A percentile compares a stretch with the other conserved stretches of the same genome.
phyloP scores from a whole-genome alignment of 2,888 invertebrate genomes.

The Tortricodes alternella region DNA sequence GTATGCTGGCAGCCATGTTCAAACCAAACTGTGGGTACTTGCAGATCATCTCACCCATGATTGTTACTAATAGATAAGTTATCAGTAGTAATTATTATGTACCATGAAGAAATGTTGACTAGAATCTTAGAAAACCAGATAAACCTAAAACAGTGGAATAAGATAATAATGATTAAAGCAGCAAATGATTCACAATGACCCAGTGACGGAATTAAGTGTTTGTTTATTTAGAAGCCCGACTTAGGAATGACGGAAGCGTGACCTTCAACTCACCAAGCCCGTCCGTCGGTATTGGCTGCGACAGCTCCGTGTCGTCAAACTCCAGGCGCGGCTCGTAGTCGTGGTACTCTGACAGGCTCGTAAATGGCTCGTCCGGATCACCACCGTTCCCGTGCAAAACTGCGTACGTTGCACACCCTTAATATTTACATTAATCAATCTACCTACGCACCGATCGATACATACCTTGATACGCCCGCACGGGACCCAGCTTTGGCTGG shows the following conservation, averaged over 20 bases:
- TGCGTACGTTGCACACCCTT: constrained; percentile 42
- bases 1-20: too few species aligned
- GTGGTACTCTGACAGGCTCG: constrained; percentile 94
- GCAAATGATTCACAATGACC: background rate
- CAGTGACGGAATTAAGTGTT: background rate
- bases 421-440: constrained; percentile 15
- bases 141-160: too few species aligned
- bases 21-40: too few species aligned
- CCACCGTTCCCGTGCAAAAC: constrained; percentile 60
- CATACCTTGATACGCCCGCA: constrained; percentile 73
- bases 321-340: constrained; percentile 98
- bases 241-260: background rate
- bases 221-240: constrained; percentile 3
- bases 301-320: constrained; percentile 96
- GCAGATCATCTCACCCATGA: too few species aligned
- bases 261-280: constrained; percentile 84
- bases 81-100: too few species aligned
- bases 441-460: constrained; percentile 7
- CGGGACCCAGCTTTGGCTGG: constrained; percentile 70
- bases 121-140: too few species aligned
- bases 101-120: too few species aligned
- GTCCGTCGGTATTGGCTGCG: constrained; percentile 79
- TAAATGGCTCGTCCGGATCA: constrained; percentile 89
- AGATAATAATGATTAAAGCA: background rate
- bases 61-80: too few species aligned